phyloP scores from a whole-genome alignment of 2,888 invertebrate species.

The Caenorhabditis sp. region DNA sequence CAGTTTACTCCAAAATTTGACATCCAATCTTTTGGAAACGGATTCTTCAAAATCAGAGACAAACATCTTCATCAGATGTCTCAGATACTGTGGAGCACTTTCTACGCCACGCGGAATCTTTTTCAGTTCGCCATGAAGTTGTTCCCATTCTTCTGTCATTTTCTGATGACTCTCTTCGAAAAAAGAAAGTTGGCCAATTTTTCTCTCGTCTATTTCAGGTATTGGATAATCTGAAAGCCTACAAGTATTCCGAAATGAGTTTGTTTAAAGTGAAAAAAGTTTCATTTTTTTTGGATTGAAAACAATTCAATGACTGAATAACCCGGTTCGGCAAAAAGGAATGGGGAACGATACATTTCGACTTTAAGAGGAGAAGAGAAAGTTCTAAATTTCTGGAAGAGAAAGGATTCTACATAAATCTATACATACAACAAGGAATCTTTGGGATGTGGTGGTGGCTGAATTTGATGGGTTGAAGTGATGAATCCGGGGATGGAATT shows the following conservation, averaged over 20 bases:
- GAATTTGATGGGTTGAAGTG: background rate
- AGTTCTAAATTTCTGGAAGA: slow-evolving; percentile 4
- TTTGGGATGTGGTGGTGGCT: slow-evolving; percentile 19
- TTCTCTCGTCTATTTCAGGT: background rate
- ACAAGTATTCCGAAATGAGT: slow-evolving; percentile 3
- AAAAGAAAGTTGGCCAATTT: too few species aligned
- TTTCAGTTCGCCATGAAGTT: slow-evolving; percentile 30
- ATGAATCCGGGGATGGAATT: background rate
- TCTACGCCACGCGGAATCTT: slow-evolving; percentile 42
- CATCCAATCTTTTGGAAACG: slow-evolving; percentile 49
- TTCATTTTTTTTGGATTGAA: slow-evolving; percentile 43
- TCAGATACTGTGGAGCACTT: slow-evolving; percentile 40
- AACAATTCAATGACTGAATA: slow-evolving; percentile 20
- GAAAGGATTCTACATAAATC: slow-evolving; percentile 42
- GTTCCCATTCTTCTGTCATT: slow-evolving; percentile 42
- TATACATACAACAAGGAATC: slow-evolving; percentile 57
- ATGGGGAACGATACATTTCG: slow-evolving; percentile 53
- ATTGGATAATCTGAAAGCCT: background rate
- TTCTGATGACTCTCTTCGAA: too few species aligned
- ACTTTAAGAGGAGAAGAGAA: slow-evolving; percentile 22
- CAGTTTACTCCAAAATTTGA: slow-evolving; percentile 57
- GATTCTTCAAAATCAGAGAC: slow-evolving; percentile 53
- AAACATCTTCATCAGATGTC: slow-evolving; percentile 52
- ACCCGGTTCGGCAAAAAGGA: slow-evolving; percentile 46
- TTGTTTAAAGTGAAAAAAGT: background rate